A percentile compares a stretch with the other conserved stretches of the same genome.
Conservation (phyloP, 1,140 invertebrate genomes). For the Pararge aegeria region DNA sequence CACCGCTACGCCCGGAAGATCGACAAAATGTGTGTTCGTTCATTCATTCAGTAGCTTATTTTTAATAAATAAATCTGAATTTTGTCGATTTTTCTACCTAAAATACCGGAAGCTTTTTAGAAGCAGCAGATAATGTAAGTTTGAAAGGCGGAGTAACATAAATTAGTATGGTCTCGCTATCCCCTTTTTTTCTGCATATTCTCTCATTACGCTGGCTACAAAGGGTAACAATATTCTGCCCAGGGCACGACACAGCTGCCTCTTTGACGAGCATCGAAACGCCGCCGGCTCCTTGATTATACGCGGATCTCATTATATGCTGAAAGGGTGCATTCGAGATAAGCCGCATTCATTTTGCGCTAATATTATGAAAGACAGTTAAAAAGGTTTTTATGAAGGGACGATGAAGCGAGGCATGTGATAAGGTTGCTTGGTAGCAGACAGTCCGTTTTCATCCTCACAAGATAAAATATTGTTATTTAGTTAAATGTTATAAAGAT, state of each 20-base stretch:
- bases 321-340: conserved; percentile 24
- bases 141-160: not conserved
- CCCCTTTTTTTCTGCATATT: not conserved
- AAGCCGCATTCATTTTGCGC: conserved; percentile 16
- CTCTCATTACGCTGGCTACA: conserved; percentile 15
- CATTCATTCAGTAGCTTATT: too few relatives aligned
- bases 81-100: too few relatives aligned
- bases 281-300: conserved; percentile 28
- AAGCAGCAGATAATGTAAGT: not conserved
- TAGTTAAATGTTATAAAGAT: too few relatives aligned
- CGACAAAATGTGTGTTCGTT: too few relatives aligned
- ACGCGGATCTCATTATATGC: conserved; percentile 24
- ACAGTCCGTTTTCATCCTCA: too few relatives aligned
- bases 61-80: too few relatives aligned
- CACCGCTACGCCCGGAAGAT: too few relatives aligned
- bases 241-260: conserved; percentile 18
- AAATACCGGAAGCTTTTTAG: not conserved
- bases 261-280: conserved; percentile 25
- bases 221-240: conserved; percentile 27
- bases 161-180: not conserved
- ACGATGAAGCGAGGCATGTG: too few relatives aligned
- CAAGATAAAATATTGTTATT: too few relatives aligned
- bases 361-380: not conserved
- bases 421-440: too few relatives aligned
- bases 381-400: not conserved